Evolutionary conservation across 2,888 invertebrate species (phyloP), one percentile per base, ranked within the genome.

Genomic region (Stegana nigrithorax): DNA sequence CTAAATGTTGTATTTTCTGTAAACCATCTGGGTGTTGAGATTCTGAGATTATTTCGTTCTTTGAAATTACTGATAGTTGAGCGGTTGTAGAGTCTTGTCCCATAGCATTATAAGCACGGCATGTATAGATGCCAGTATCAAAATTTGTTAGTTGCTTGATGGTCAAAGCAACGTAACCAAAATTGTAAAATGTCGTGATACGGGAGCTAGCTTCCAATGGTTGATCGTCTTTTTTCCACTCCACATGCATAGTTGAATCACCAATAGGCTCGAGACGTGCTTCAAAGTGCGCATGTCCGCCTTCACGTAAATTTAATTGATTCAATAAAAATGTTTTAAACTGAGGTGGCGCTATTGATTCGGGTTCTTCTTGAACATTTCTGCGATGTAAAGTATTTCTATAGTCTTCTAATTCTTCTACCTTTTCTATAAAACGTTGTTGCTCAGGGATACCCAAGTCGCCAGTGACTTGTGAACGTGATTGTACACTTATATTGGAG

Each of bases 221-320:
- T 69, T 91, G 91, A 63, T 95, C 96, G 85, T 97, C 95, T 84
- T 96, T 95, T 63, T 93, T 89, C 96, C 97, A 97, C 86, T 96
- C 95, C 42, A 97, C 95, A 84, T 89, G 91, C 79, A 97, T 89
- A 55, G 93, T 93, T 4, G 96, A 90, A 86, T 97, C 97, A 55
- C 95, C 96, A 67, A 96, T 89, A 62, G 97, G 97, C 86, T 97
- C 96, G 55, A 97, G 89, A 70, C 96, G 92, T 72, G 96, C 96
- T 88, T 97, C 97, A 81, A 97, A 96, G 83, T 97, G 97, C 72
- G 96, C 96, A 81, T 95, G 96, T 71, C 95, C 96, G 72, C 96
- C 95, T 88, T 97, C 97, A 80, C 93, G 91, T 80, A 95, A 90
- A 81, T 92, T 92, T 59, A 91, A 86, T 87, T 95, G 95, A 86